Conservation (phyloP, 2,888 invertebrate species). For the Synergus japonicus region DNA sequence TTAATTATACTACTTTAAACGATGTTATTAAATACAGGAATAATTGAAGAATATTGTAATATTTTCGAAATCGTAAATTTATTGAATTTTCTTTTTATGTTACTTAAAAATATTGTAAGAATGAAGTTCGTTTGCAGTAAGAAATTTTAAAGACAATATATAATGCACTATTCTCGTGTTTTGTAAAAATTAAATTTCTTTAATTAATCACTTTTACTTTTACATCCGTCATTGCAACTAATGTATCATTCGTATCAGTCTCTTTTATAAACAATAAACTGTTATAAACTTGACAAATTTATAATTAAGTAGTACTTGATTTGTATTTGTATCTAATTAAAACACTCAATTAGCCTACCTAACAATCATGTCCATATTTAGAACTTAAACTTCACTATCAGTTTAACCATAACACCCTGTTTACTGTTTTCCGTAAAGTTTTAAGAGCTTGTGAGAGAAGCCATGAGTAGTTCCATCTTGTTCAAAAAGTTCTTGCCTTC, state of each 20-base stretch:
- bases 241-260: not conserved
- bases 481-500: slow-evolving; percentile 97
- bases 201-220: slow-evolving; percentile 44
- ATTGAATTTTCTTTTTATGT: not conserved
- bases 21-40: not conserved
- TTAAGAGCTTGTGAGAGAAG: slow-evolving; percentile 88
- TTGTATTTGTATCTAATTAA: slow-evolving; percentile 17
- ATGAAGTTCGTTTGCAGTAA: not conserved
- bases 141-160: slow-evolving; percentile 28
- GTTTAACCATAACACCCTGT: slow-evolving; percentile 44
- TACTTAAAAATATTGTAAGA: slow-evolving; percentile 31
- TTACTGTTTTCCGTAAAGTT: slow-evolving; percentile 61
- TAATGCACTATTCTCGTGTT: not conserved
- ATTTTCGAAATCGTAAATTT: slow-evolving; percentile 22
- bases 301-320: slow-evolving; percentile 49
- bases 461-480: slow-evolving; percentile 98
- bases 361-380: slow-evolving; percentile 3
- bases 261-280: slow-evolving; percentile 38
- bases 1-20: not conserved
- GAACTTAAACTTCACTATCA: slow-evolving; percentile 24
- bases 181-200: slow-evolving; percentile 22
- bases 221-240: not conserved
- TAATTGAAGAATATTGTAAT: not conserved
- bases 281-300: slow-evolving; percentile 58
- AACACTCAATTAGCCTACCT: slow-evolving; percentile 59